These are phyloP conservation scores for Melanotaenia pygmaea DNA, from an alignment of 2,797 vertebrate genomes.

Conservation along the genomic window DNA sequence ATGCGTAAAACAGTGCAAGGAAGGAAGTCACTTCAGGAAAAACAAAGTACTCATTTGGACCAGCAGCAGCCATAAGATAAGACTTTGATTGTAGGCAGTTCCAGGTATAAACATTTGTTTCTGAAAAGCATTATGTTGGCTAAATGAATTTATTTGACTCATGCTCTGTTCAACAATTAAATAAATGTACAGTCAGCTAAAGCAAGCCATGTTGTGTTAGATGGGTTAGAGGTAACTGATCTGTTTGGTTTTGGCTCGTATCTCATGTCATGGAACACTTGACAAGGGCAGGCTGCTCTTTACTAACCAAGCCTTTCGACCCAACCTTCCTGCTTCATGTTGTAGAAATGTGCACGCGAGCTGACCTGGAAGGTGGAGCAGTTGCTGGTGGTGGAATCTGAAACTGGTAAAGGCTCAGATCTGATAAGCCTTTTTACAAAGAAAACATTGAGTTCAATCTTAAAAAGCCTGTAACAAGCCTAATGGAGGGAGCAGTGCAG, in stretches of 20 bases:
- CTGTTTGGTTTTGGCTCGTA: conserved; percentile 40
- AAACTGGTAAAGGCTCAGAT: conserved; percentile 50
- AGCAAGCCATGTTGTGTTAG: conserved; percentile 26
- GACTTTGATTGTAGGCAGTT: conserved; percentile 26
- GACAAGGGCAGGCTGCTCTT: conserved; percentile 26
- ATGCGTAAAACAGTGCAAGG: conserved; percentile 36
- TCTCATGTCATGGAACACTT: conserved; percentile 40
- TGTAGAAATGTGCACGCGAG: conserved; percentile 12
- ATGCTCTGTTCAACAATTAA: conserved; percentile 11
- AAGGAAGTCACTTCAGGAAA: conserved; percentile 45
- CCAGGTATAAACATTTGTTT: conserved; percentile 28
- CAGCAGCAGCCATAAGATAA: conserved; percentile 37
- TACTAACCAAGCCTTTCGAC: conserved; percentile 21
- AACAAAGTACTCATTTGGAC: conserved; percentile 46
- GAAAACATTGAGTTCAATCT: conserved; percentile 65
- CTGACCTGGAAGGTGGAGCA: conserved; percentile 36
- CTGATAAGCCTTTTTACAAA: conserved; percentile 69
- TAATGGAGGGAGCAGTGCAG: conserved; percentile 45
- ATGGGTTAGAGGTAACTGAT: conserved; percentile 28
- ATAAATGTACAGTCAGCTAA: conserved; percentile 20
- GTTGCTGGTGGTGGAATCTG: conserved; percentile 48
- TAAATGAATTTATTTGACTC: conserved; percentile 10
- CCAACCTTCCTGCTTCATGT: conserved; percentile 11
- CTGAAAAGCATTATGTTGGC: conserved; percentile 8
- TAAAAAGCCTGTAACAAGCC: conserved; percentile 53